Base-by-base conservation (phyloP, 2,888 invertebrate genomes). In the Mellilla xanthometata region DNA sequence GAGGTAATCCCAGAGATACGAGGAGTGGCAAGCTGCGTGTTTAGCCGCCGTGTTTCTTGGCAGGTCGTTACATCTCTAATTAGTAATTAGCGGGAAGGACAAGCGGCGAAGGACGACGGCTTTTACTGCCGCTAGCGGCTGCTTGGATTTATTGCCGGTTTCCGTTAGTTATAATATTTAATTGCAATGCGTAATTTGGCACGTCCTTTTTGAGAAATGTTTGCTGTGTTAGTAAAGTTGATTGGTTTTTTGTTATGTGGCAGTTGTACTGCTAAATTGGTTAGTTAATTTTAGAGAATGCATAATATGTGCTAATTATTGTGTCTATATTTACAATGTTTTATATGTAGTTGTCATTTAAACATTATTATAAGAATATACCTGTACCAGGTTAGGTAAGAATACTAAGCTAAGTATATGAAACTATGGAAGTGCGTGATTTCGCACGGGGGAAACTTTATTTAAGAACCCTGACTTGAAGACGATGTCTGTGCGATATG, bases 21-120 rank as follows among this genome's bases (percentile, higher is more conserved):
- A 68, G 78, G 76, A 70, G 76, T 58, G 77, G 65, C 64, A 30
- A 30, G 39, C 57, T 75, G 76, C 79, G 80, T 82, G 81, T 73
- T 73, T 67, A 32, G 49, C 9, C 47, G 72, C 60, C 65, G 65
- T 81, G 73, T 73, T 64, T 80, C 78, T 79, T 67, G 52, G 49
- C 56, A 56, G 62, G 63, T 55, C 62, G 55, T 56, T 55, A 52
- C 55, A 52, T 30, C 47, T 38, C 24, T 38, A 39, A 45, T 44
- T 38, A 38, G 62, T 74, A 70, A 73, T 74, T 75, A 74, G 62
- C 68, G 63, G 1, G 65, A 64, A 68, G 60, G 65, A 65, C 67
- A 56, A 39, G 46, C 50, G 57, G 48, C 60, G 68, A 72, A 74
- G 76, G 72, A 71, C 72, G 43, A 38, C 44, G 31, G 40, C n/a